Evolutionary conservation across 2,888 invertebrate genomes (phyloP), one percentile per base, ranked within the genome.

Genomic region (Drosophila fungiperda): DNA sequence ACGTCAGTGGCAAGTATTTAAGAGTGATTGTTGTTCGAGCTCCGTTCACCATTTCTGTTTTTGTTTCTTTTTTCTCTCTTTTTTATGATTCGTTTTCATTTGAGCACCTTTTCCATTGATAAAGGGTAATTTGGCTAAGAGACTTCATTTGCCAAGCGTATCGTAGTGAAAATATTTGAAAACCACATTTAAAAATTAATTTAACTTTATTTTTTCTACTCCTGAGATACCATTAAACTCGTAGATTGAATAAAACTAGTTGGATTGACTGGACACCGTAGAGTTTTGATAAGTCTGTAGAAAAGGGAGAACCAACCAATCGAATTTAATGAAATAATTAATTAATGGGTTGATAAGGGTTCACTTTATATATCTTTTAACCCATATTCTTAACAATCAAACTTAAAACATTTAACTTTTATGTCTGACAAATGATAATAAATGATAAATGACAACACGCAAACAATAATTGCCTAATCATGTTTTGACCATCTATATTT

Each of bases 1-100:
- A 74, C 71, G 69, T 74, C 77, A 74, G 83, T 70, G 77, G 76
- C 63, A 80, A 81, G 83, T 83, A 72, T 83, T 80, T 76, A 80
- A 83, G 69, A 83, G 69, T 74, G 71, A 81, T 76, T 80, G 68
- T 76, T 72, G 63, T 59, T 57, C 59, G 55, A 55, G 32, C 40
- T 49, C 50, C 48, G 50, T 49, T 49, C 53, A 35, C 42, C 42
- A 11, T 48, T 26, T 38, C 38, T 45, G 26, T 58, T 48, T 54
- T 42, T 32, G 32, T n/a, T 35, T 29, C 35, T 36, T 17, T 32
- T 57, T n/a, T 54, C 17, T 40, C 12, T 8, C 29, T 54, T 53
- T 48, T 58, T 49, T 36, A n/a, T 59, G 26, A 36, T 62, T 63
- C 50, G 29, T 29, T 59, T 65, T 58, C 36, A 71, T 62, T 38